A percentile compares a stretch with the other conserved stretches of the same genome.
Evolutionary conservation across 2,797 vertebrate genomes (phyloP).

Genomic region (Pipistrellus kuhlii): DNA sequence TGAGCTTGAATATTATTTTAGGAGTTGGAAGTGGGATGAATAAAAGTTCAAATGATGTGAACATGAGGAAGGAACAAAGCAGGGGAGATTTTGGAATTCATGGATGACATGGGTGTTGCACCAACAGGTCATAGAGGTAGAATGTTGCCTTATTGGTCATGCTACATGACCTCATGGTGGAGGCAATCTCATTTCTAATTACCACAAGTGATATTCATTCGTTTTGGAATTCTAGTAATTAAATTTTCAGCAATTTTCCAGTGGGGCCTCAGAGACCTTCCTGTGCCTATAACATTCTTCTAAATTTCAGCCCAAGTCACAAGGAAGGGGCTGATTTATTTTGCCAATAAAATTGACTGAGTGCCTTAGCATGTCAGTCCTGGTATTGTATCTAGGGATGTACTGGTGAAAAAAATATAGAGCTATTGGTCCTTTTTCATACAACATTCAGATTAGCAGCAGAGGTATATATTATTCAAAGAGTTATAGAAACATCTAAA

Average conservation of each 20-base stretch:
- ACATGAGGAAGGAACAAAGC: not conserved
- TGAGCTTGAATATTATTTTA: not conserved
- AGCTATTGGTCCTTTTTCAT: not conserved
- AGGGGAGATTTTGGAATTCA: not conserved
- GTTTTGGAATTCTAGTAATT: not conserved
- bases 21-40: not conserved
- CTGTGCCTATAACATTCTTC: not conserved
- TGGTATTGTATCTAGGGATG: not conserved
- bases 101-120: not conserved
- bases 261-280: not conserved
- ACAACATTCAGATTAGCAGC: not conserved
- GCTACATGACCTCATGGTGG: not conserved
- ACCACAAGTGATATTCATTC: not conserved
- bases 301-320: not conserved
- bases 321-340: not conserved
- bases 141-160: not conserved
- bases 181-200: not conserved
- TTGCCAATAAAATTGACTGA: not conserved
- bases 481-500: not conserved
- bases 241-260: not conserved
- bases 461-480: not conserved
- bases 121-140: fast-evolving
- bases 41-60: not conserved
- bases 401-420: not conserved
- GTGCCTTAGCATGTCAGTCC: not conserved